Base-by-base conservation (phyloP, 2,113 vertebrate species). In the Anhinga anhinga region DNA sequence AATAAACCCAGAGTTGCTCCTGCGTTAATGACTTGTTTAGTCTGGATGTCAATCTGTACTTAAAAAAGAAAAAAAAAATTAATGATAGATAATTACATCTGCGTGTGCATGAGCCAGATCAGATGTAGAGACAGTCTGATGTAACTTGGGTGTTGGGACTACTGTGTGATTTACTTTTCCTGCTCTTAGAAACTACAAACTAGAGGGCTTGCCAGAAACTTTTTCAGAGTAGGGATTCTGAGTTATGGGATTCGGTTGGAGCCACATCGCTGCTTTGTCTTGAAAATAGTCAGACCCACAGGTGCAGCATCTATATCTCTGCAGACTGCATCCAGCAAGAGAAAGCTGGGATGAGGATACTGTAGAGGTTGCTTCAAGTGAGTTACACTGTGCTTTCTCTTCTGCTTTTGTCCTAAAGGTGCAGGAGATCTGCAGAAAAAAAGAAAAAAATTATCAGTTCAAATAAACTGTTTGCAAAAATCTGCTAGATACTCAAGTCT, bases 1-100 rank as follows among this genome's bases (percentile, higher is more conserved):
- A 95, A 88, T 93, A 96, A 94, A 87, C 61, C 18, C 32, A 25
- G 78, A 80, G 32, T 47, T 82, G 36, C 23, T 97, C 45, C 86
- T 95, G 71, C 53, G 72, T 85, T 94, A 95, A 70, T 73, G 79
- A 44, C 40, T 92, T 97, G 94, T 97, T 97, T 95, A 79, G 94
- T 95, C 91, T 96, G 78, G 82, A 70, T 93, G 89, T 85, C 74
- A 95, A 42, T 80, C 89, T 82, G 36, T 69, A 69, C 26, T 78
- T 47, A 4, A 59, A 27, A 45, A 72, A 66, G 85, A 78, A 59
- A 47, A 78, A 78, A 73, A 36, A 58, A 32, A 2, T 19, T 84
- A 95, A 97, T 91, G 90, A 79, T 42, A 89, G 88, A 82, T 95
- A 94, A 95, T 95, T 95, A 80, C 69, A 90, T 87, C 78, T 87